phyloP scores from a whole-genome alignment of 2,113 vertebrate species.

The Bettongia penicillata region DNA sequence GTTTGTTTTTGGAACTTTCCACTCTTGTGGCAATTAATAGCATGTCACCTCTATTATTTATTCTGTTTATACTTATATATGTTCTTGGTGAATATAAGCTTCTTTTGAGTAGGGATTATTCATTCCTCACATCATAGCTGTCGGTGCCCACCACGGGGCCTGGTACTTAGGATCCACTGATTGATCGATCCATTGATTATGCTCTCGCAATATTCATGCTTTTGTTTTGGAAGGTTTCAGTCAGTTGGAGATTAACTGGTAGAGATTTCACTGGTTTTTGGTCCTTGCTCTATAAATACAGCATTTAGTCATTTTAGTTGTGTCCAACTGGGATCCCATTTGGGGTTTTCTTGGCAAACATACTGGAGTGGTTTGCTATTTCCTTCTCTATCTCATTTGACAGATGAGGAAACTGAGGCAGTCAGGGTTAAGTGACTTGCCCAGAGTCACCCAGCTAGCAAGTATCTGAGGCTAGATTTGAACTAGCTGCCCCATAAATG shows the following conservation, averaged over 20 bases:
- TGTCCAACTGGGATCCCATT: neutral
- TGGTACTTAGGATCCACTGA: neutral
- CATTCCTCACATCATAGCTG: neutral
- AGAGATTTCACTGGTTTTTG: neutral
- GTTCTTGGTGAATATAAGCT: neutral
- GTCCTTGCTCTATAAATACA: neutral
- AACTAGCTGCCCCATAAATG: neutral
- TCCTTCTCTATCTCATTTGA: neutral
- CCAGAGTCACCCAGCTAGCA: neutral
- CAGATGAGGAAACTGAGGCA: neutral
- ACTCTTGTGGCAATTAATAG: neutral
- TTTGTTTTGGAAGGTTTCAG: neutral
- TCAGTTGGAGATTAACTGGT: neutral
- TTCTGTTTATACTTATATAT: neutral
- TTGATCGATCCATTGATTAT: neutral
- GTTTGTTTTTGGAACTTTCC: neutral
- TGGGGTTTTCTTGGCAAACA: neutral
- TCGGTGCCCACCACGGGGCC: neutral
- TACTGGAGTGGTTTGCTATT: neutral
- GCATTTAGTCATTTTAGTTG: neutral
- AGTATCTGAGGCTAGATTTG: neutral
- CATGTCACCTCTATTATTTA: neutral
- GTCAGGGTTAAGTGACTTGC: neutral
- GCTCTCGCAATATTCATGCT: neutral
- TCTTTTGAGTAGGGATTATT: neutral